Evolutionary conservation across 2,797 vertebrate genomes (phyloP), one percentile per base, ranked within the genome.

Genomic region (Eutrigla gurnardus): DNA sequence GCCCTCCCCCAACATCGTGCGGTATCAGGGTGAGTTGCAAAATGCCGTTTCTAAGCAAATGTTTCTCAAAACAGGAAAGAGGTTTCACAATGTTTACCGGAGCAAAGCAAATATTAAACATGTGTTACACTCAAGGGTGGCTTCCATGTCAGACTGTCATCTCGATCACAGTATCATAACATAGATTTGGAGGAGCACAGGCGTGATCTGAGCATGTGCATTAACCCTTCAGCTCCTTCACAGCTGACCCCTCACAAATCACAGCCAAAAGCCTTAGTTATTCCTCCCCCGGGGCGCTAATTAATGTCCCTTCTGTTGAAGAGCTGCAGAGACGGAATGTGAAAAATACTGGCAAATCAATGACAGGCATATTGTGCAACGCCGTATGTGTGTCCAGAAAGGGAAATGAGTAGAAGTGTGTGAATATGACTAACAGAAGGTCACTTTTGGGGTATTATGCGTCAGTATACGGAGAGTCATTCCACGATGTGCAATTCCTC

Each of bases 201-300:
- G 52, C n/a, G 11, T 47, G 59, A 75, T 70, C 61, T 39, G 72
- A 78, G 47, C 78, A 72, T 64, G 70, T 73, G 68, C 17, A n/a
- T n/a, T 40, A 40, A 60, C 69, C 60, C 43, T 53, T 75, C 32
- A 49, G 18, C 63, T 33, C 37, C 64, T 45, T 71, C 73, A 78
- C 64, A 81, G 77, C 69, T 86, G 73, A 79, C 46, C 70, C 13
- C 13, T 83, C 45, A 60, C 65, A 67, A 77, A 68, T 63, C 67
- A 70, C 53, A 73, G 39, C 59, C 55, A 54, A 7, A 65, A 53
- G 65, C 15, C 18, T 63, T 40, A 25, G 43, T 81, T 66, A 78
- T 18, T 82, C 46, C 39, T 65, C 15, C 15, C 79, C 60, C 40
- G 35, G 64, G 80, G 75, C 35, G 13, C 39, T 77, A 80, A 87